These are phyloP conservation scores for Gavialis gangeticus DNA, from an alignment of 2,113 vertebrate species.

Conservation along the genomic window DNA sequence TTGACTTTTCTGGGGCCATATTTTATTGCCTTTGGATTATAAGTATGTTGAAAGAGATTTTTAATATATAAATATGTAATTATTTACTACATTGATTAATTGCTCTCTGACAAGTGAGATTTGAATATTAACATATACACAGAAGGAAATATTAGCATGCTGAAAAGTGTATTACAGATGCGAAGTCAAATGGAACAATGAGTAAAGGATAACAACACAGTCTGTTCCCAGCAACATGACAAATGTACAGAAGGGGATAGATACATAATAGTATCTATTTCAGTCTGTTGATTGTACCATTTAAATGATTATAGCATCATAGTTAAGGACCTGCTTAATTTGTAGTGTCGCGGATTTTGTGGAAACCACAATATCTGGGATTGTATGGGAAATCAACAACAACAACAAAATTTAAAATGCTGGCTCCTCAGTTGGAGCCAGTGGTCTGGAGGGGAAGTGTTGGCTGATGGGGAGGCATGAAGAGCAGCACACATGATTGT, in stretches of 20 bases:
- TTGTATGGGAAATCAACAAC: too few relatives aligned
- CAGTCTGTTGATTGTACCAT: not conserved
- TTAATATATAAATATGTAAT: not conserved
- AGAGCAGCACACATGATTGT: too few relatives aligned
- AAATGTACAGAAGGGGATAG: not conserved
- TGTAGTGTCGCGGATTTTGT: too few relatives aligned
- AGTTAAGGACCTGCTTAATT: too few relatives aligned
- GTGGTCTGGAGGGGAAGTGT: too few relatives aligned
- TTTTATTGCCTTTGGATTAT: not conserved
- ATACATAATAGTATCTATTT: not conserved
- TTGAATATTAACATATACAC: not conserved
- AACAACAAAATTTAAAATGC: too few relatives aligned
- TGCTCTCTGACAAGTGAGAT: not conserved
- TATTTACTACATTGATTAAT: not conserved
- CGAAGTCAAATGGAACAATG: not conserved
- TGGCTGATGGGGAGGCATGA: too few relatives aligned
- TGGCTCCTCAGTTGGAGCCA: too few relatives aligned
- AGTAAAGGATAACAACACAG: conserved; percentile 1
- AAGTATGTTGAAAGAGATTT: not conserved
- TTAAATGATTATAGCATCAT: conserved; percentile 11
- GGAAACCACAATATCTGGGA: too few relatives aligned
- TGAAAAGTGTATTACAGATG: not conserved
- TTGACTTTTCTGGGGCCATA: not conserved
- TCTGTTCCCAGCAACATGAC: not conserved
- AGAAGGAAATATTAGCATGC: not conserved